Percentiles rank a stretch among this genome's conserved stretches.
Conservation (phyloP, 2,888 invertebrate species). For the Ennomos erosarius region DNA sequence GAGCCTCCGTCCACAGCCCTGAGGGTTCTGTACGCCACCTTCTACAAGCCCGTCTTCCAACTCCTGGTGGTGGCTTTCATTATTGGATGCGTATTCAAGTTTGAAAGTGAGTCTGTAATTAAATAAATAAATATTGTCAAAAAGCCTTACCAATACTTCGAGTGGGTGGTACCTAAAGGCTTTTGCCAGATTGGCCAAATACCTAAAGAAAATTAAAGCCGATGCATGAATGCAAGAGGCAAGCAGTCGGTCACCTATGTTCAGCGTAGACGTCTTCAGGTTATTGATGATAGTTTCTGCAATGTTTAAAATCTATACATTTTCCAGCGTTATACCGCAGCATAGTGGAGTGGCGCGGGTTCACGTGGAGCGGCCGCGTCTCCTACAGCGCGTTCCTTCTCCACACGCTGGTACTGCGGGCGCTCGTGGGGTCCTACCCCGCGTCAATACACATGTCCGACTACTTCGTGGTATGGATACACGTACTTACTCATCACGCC, state of each 20-base stretch:
- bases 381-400: constrained; percentile 72
- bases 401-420: constrained; percentile 68
- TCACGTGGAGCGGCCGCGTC: constrained; percentile 67
- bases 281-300: too few species aligned
- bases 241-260: too few species aligned
- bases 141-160: too few species aligned
- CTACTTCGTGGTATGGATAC: constrained; percentile 56
- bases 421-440: constrained; percentile 53
- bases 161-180: too few species aligned
- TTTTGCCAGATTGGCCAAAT: too few species aligned
- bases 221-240: too few species aligned
- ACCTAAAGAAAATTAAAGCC: too few species aligned
- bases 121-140: too few species aligned
- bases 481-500: constrained; percentile 8
- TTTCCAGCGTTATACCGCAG: constrained; percentile 60
- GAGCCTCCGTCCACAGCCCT: constrained; percentile 35
- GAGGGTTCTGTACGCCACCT: constrained; percentile 59
- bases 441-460: constrained; percentile 53
- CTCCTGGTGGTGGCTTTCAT: constrained; percentile 53
- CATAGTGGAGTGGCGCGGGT: constrained; percentile 74
- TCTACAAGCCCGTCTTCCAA: constrained; percentile 70
- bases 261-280: too few species aligned
- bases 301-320: background rate
- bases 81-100: constrained; percentile 61
- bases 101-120: constrained; percentile 61